Base-by-base conservation (phyloP, 2,888 invertebrate genomes). In the Drosophila nigritarsus region DNA sequence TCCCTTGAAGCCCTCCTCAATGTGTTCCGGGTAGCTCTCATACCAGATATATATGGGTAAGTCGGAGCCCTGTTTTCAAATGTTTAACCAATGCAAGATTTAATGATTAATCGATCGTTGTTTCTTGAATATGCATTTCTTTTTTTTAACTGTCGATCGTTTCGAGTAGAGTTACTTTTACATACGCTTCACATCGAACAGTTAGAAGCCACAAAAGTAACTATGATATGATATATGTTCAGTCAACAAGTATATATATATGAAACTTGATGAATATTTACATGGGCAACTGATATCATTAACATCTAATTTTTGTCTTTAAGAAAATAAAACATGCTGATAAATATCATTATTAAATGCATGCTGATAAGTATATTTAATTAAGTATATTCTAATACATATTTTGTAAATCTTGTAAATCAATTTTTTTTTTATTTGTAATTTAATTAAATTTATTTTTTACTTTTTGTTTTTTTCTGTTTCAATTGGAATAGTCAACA, bases 1-100 rank as follows among this genome's bases (percentile, higher is more conserved):
- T 87, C 97, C 97, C 93, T 98, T 97, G 94, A 98, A 98, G 62
- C 97, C 98, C 93, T 97, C 97, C 91, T 97, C 98, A 94, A 98
- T 97, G 95, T 98, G 99, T 82, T 98, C 97, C 89, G 98, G 98
- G 94, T 99, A 99, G 93, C 98, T 97, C 94, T 98, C 98, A 95
- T 98, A 99, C 97, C 98, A 98, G 94, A 98, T 98, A 95, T 98
- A 98, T 94, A 99, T 98, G 90, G 98, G 98, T 94, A 98, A 97
- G 94, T 98, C 98, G 95, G 98, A 96, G 93, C 98, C 98, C 98
- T 98, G 95, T 75, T 5, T 65, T 40, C n/a, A 9, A 45, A 45
- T 32, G 53, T 66, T 32, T 51, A 50, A 56, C 32, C 49, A 58
- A 67, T 50, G 4, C 45, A 68, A 45, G 73, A 63, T 66, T 45